Evolutionary conservation across 2,888 invertebrate genomes (phyloP).

Genomic region (Drosophila paracracens): DNA sequence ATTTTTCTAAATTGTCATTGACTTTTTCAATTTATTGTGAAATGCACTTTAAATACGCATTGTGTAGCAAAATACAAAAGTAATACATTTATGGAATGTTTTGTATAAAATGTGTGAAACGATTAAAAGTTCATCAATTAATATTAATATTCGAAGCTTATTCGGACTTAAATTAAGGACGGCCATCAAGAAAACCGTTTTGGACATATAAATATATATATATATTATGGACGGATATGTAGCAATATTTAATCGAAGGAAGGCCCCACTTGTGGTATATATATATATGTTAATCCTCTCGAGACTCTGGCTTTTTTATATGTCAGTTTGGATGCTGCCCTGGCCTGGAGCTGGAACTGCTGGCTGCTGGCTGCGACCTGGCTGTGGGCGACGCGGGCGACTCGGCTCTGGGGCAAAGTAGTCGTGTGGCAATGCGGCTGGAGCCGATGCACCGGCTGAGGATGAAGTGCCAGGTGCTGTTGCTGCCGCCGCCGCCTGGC

Average conservation of each 20-base stretch:
- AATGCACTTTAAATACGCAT: conserved; percentile 37
- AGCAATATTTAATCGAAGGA: conserved; percentile 9
- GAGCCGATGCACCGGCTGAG: conserved; percentile 30
- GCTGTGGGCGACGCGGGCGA: conserved; percentile 80
- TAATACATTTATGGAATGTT: conserved; percentile 24
- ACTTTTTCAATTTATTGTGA: conserved; percentile 17
- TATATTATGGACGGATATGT: conserved; percentile 46
- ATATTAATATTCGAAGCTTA: conserved; percentile 37
- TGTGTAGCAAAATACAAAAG: conserved; percentile 25
- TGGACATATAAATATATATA: conserved; percentile 5
- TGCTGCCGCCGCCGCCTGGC: conserved; percentile 54
- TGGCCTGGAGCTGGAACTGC: conserved; percentile 80
- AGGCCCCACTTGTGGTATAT: conserved; percentile 17
- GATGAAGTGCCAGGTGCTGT: not conserved
- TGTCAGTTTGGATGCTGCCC: conserved; percentile 89
- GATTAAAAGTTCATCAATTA: conserved; percentile 8
- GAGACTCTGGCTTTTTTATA: conserved; percentile 85
- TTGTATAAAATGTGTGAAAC: conserved; percentile 43
- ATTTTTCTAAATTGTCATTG: not conserved
- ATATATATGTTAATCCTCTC: not conserved
- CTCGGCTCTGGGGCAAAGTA: conserved; percentile 78
- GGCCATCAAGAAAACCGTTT: not conserved
- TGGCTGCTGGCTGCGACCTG: conserved; percentile 58
- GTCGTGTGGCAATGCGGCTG: conserved; percentile 28
- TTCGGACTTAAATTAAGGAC: conserved; percentile 42